These are phyloP conservation scores for Cheilosia grossa DNA, from an alignment of 2,888 invertebrate species.

Conservation along the genomic window DNA sequence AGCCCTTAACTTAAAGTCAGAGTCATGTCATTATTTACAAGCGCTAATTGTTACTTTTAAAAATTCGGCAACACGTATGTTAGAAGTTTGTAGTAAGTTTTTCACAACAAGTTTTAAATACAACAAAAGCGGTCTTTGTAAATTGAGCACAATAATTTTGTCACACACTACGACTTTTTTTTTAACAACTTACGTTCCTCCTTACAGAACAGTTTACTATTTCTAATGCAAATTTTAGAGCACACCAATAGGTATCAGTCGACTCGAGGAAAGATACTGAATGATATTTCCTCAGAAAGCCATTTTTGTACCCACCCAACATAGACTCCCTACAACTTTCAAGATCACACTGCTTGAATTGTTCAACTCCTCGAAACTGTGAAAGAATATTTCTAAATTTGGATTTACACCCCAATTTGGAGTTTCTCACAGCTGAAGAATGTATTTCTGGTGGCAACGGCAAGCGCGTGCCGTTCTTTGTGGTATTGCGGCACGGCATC, in stretches of 20 bases:
- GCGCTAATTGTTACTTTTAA: too few relatives aligned
- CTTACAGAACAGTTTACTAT: too few relatives aligned
- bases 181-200: too few relatives aligned
- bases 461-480: conserved; percentile 59
- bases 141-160: too few relatives aligned
- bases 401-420: conserved; percentile 53
- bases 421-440: conserved; percentile 35
- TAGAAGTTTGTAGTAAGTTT: too few relatives aligned
- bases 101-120: too few relatives aligned
- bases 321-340: conserved; percentile 15
- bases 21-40: too few relatives aligned
- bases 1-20: too few relatives aligned
- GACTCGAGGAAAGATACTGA: conserved; percentile 38
- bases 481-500: conserved; percentile 6
- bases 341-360: conserved; percentile 46
- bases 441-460: conserved; percentile 6
- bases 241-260: conserved; percentile 17
- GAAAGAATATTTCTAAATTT: conserved; percentile 50
- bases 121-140: too few relatives aligned
- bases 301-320: conserved; percentile 5
- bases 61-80: too few relatives aligned
- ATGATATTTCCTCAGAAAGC: conserved; percentile 9
- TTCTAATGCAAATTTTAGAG: neutral
- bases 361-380: conserved; percentile 14
- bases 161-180: too few relatives aligned